Conservation (phyloP, 2,797 vertebrate genomes). For the Rhincodon typus region DNA sequence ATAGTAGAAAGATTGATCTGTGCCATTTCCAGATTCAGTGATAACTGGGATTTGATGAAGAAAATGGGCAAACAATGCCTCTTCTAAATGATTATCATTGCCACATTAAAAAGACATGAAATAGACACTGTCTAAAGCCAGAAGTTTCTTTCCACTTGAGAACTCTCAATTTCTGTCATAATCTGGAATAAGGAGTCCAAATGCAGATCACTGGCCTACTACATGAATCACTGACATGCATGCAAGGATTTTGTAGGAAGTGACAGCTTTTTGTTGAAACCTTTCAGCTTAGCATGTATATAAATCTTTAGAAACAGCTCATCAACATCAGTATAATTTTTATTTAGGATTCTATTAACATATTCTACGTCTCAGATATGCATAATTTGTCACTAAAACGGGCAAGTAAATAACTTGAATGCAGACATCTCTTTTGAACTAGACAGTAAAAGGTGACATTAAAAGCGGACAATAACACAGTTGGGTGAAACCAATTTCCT, state of each 20-base stretch:
- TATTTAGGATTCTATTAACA: background rate
- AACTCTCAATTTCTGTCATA: background rate
- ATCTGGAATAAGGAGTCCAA: background rate
- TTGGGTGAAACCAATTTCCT: background rate
- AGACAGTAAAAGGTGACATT: background rate
- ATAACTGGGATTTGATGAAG: no score
- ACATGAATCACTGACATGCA: no score
- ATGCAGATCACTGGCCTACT: background rate
- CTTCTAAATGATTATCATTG: background rate
- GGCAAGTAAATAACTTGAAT: background rate
- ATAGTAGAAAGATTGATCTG: no score
- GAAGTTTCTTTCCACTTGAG: background rate
- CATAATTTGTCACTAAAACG: background rate
- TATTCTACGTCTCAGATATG: background rate
- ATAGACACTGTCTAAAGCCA: background rate
- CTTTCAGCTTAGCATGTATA: background rate
- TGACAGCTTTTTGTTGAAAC: background rate
- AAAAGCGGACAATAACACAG: no score
- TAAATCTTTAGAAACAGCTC: background rate
- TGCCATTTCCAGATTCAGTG: background rate
- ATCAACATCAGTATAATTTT: conserved; percentile 3
- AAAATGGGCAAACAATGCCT: background rate
- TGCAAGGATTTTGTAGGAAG: no score
- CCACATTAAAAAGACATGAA: background rate
- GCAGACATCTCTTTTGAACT: background rate